Evolutionary conservation across 2,888 invertebrate genomes (phyloP), one percentile per base, ranked within the genome.

Genomic region (Heteromyza rotundicornis): DNA sequence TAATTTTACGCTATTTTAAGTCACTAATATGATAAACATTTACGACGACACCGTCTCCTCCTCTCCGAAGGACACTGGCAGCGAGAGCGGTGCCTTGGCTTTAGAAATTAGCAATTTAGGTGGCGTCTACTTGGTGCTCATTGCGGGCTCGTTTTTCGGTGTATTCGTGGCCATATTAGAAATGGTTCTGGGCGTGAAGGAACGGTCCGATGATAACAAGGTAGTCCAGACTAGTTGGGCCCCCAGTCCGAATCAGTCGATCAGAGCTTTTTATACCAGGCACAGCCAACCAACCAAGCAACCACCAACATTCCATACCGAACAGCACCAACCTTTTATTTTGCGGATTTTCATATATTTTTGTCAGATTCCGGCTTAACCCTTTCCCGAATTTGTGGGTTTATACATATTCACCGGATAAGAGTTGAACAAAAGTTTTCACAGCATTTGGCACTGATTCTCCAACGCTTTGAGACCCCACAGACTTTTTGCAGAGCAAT

Each of bases 61-160:
- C n/a, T n/a, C n/a, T 68, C 60, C 67, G 66, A 66, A 81, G 81
- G 80, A 78, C 65, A 68, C 75, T 56, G 66, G 69, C 65, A 72
- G 72, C 62, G 83, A 80, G 57, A 70, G 71, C 50, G 81, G 81
- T 50, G 85, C 85, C 14, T 72, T 81, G 57, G 84, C 84, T 60
- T 81, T 90, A 64, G 88, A 87, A 62, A 83, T 92, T 71, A 86
- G 86, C 70, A 90, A 91, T 80, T 86, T 89, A 55, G 88, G 88
- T 57, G 89, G 89, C 63, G 87, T 89, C n/a, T 89, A 88, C 72
- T 84, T 88, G 52, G 87, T 89, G 35, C 81, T 89, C 40, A 83
- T 86, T 12, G 84, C 82, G 58, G 88, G 88, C 20, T 76, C 80
- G 62, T 66, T 74, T 61, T 78, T 81, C 12, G 82, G 81, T 54